Evolutionary conservation across 35 echinoderm and acorn worm species (phyloP), one percentile per base, ranked within the genome.

Genomic region (Holothuria glaberrima): DNA sequence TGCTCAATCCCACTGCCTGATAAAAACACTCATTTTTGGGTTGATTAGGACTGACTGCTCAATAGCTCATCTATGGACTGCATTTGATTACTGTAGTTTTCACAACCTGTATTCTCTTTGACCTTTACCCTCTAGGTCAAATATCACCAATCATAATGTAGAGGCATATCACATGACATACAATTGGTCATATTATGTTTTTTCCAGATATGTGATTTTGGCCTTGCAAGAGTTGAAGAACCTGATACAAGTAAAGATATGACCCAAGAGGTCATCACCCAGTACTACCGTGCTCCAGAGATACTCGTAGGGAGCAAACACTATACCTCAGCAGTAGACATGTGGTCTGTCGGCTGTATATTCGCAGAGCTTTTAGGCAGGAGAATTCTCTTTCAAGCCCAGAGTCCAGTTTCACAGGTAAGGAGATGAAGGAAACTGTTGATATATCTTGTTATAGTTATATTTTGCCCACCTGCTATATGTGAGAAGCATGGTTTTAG

Each of bases 301-400:
- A 99, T 99, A 59, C 79, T 99, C 36, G 93, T 94, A 31, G 97
- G 97, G 30, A 99, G 93, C 66, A 99, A 99, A 32, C 94, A 99
- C 31, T 99, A 99, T 94, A 92, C 90, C 82, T 95, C 93, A 45
- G 91, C 97, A 10, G 97, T 99, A 1, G 97, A 99, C 75, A 90
- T 99, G 89, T 99, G 97, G 97, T 99, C 97, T 6, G 97, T 99
- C 21, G 97, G 97, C 60, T 99, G 97, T 89, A 99, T 99, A 89
- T 99, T 99, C 50, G 97, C 97, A 70, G 97, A 99, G 63, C 93
- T 99, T 32, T 75, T 99, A 64, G 97, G 97, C 9, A 34, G 97
- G 73, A 80, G 97, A 75, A 99, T 99, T 64, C 93, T 99, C 4
- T 99, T 99, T 76, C 97, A 99, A 77, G 97, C 97, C 57, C 97